phyloP scores from a whole-genome alignment of 2,797 vertebrate genomes.

The Nannoperca australis region DNA sequence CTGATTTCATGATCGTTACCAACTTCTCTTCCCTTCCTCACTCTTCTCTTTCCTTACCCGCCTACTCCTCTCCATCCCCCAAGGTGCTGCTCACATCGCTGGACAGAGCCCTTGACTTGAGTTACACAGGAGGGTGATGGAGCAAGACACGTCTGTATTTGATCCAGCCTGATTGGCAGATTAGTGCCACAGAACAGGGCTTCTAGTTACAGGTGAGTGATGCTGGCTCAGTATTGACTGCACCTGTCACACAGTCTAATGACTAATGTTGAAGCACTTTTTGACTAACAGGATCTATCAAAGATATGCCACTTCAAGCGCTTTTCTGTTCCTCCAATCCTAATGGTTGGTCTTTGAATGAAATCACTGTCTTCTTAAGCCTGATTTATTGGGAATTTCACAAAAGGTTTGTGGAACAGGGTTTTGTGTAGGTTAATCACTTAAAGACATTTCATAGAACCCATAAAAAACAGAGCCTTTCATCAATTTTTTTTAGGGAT shows the following conservation, averaged over 20 bases:
- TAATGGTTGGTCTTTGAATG: conserved; percentile 43
- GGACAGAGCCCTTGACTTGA: conserved; percentile 49
- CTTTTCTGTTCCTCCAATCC: conserved; percentile 24
- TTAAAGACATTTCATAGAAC: neutral
- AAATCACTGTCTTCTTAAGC: conserved; percentile 55
- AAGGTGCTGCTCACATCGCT: conserved; percentile 20
- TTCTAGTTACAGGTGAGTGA: conserved; percentile 68
- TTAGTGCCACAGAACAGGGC: conserved; percentile 62
- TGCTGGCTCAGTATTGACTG: conserved; percentile 68
- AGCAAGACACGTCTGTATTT: conserved; percentile 61
- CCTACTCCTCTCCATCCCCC: conserved; percentile 9
- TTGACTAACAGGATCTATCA: conserved; percentile 73
- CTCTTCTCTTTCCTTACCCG: conserved; percentile 8
- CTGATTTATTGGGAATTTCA: conserved; percentile 53
- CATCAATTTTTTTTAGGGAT: neutral
- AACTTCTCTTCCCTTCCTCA: conserved; percentile 19
- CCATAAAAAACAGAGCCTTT: neutral
- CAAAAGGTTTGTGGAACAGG: conserved; percentile 26
- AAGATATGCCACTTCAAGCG: conserved; percentile 54
- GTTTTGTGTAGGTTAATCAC: conserved; percentile 27
- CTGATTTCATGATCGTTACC: conserved; percentile 55
- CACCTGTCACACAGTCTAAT: conserved; percentile 70
- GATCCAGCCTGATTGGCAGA: conserved; percentile 67
- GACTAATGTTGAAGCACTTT: conserved; percentile 68
- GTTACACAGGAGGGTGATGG: conserved; percentile 59